Evolutionary conservation across 2,113 vertebrate genomes (phyloP).

Genomic region (Polyodon spathula): DNA sequence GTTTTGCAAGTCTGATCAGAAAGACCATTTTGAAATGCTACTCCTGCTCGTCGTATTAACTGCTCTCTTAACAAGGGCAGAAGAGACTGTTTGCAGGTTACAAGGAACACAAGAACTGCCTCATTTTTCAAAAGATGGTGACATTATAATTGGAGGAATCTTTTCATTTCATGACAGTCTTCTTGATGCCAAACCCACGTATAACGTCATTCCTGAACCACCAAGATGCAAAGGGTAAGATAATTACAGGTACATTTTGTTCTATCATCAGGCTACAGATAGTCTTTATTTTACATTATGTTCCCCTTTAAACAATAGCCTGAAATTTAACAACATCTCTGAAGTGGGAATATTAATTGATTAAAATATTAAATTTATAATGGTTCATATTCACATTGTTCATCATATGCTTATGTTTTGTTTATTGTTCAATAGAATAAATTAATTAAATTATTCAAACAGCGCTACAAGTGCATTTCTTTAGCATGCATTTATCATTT

Average conservation of each 20-base stretch:
- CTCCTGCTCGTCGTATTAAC: background rate
- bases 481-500: too few species aligned
- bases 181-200: background rate
- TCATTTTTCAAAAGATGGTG: background rate
- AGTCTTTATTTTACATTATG: background rate
- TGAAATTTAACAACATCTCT: too few species aligned
- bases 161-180: background rate
- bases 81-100: background rate
- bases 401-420: too few species aligned
- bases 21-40: background rate
- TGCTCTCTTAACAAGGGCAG: background rate
- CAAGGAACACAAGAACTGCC: background rate
- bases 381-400: too few species aligned
- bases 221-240: background rate
- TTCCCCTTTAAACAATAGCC: background rate
- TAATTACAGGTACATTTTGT: background rate
- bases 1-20: background rate
- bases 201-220: background rate
- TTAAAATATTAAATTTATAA: too few species aligned
- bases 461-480: too few species aligned
- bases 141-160: conserved; percentile 3
- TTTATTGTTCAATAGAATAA: too few species aligned
- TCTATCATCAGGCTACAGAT: background rate
- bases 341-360: too few species aligned
- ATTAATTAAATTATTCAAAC: too few species aligned